Base-by-base conservation (phyloP, 2,797 vertebrate genomes). In the Sphenopsis melanotis region DNA sequence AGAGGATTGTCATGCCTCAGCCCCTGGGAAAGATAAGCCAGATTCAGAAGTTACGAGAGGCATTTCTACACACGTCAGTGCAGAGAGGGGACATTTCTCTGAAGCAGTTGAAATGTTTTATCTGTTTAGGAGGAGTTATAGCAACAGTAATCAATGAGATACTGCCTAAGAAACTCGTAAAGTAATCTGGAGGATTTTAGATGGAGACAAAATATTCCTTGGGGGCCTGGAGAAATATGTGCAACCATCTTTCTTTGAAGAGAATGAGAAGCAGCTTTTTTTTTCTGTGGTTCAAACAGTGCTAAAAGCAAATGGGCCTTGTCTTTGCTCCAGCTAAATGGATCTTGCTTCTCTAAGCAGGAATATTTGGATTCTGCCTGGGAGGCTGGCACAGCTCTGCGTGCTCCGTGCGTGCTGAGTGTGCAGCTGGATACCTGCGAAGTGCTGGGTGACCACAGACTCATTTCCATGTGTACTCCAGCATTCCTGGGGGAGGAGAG, bases 401-500 rank as follows among this genome's bases (percentile, higher is more conserved):
- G 4, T 24, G 24, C 56, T 69, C 5, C 0, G 5, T 71, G 80
- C 24, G 36, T 94, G 71, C 92, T 89, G 94, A 91, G 78, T 0
- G 9, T 0, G 3, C 84, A 92, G 92, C 89, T 87, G 93, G 83
- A 68, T 78, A 87, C 63, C 69, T 86, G 87, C 1, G 1, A 71
- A 53, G 9, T 1, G 27, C 91, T 36, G 83, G 85, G 59, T 77
- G 87, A 82, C 89, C 95, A 92, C 91, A 93, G 94, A 4, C 76
- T 88, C 77, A 69, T 92, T 95, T 82, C 80, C 66, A 81, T 63
- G 69, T 76, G 32, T 22, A 29, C 79, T 88, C 3, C 65, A 74
- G 89, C 92, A 91, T 96, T 96, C 91, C 85, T 94, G 26, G 4
- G 24, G 87, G 80, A 96, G 89, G 94, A 96, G 85, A 96, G 89